Evolutionary conservation across 37 sponge, comb jelly and placozoan genomes (phyloP).

Genomic region (Ianthella basta): DNA sequence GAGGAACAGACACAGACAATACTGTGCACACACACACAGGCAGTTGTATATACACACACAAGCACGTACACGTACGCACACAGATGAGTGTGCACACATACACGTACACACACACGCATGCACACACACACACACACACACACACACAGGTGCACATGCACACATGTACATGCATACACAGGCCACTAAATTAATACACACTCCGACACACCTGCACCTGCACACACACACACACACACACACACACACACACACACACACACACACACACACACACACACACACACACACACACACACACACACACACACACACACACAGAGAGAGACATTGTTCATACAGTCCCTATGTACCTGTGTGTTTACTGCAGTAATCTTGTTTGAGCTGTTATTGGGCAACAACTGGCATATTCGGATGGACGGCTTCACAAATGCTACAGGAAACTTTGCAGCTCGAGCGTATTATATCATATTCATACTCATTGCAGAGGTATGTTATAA

Average conservation of each 20-base stretch:
- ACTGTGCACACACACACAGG: constrained; percentile 2
- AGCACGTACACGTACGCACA: not conserved
- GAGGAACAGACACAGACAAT: constrained; percentile 19
- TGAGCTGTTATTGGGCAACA: constrained; percentile 85
- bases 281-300: constrained; percentile 20
- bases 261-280: constrained; percentile 1
- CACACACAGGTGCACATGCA: constrained; percentile 18
- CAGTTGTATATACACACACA: not conserved
- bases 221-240: constrained; percentile 7
- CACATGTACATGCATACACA: not conserved
- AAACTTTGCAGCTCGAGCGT: constrained; percentile 9
- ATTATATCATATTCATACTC: constrained; percentile 19
- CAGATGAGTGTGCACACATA: not conserved
- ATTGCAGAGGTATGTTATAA: not conserved
- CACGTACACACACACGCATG: not conserved
- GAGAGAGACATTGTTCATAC: too few species aligned
- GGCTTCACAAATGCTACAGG: constrained; percentile 11
- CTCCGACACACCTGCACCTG: too few species aligned
- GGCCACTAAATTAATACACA: not conserved
- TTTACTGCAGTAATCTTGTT: constrained; percentile 70
- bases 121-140: not conserved
- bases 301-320: too few species aligned
- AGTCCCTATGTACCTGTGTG: not conserved
- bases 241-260: constrained; percentile 22
- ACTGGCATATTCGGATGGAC: constrained; percentile 89